Base-by-base conservation (phyloP, 2,113 vertebrate genomes). In the Chlamydotis undulata region DNA sequence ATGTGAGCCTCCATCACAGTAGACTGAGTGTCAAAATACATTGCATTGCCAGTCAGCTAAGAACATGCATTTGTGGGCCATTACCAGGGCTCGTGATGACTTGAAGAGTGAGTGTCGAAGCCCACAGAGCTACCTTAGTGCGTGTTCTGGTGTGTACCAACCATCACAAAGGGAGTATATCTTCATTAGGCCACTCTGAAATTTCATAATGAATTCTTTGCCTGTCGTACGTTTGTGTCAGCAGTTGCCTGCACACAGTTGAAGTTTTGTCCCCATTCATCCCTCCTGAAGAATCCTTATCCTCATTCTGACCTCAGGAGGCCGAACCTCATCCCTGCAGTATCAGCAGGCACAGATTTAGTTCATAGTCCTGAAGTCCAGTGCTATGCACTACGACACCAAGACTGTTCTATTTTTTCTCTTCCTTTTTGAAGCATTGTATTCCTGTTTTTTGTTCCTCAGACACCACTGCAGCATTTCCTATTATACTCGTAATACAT, bases 401-500 rank as follows among this genome's bases (percentile, higher is more conserved):
- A 47, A 11, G 5, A 55, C 14, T 22, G 49, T 33, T 87, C 79
- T 43, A 6, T 81, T 95, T 94, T 94, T 89, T 50, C 77, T 73
- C 0, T 18, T 92, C 45, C 47, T 74, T 83, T 95, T 68, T 64
- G 65, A 92, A 89, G 86, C 33, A 11, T 43, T 19, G 14, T 49
- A 43, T 80, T 76, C 55, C 85, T 52, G 80, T 19, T 91, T 87
- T 79, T 87, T 75, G 65, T 78, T 84, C 79, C 79, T 81, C 70
- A 53, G 59, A 59, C 57, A 70, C 57, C 71, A 39, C 71, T 24
- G 78, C 87, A 63, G 83, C 65, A 57, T 86, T 93, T 88, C 81
- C 81, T 88, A 52, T 93, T 93, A 31, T 86, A 15, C 68, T 77
- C 19, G 71, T 94, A 97, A 87, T 96, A 92, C 92, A 93, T 18